Base-by-base conservation (phyloP, 1,140 invertebrate genomes). In the Thereuonema tuberculata region DNA sequence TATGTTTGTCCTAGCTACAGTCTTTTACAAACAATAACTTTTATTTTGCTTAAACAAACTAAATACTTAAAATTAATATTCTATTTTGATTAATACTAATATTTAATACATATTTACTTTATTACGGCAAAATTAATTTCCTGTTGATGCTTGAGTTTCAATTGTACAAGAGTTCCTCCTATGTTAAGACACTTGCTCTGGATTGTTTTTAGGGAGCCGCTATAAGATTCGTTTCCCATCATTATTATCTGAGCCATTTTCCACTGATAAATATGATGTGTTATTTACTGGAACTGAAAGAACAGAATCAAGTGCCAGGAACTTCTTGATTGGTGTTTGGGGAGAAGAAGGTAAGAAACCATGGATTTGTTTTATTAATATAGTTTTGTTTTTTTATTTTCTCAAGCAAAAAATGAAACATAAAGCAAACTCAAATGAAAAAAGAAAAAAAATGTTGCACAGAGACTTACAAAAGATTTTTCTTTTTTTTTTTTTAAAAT, bases 281-380 rank as follows among this genome's bases (percentile, higher is more conserved):
- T 68, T 67, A 25, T 67, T 71, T n/a, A 70, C 67, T n/a, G 61
- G 66, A 46, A 67, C 56, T 20, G 50, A 68, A 59, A 58, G 70
- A 31, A 69, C 70, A 1, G 61, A 62, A 12, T 56, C 66, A 1
- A 75, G 72, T 59, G 68, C 75, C 60, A 56, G 59, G 23, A 61
- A 68, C 15, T 77, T 77, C 56, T 68, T 71, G 50, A 65, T 71
- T 2, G 72, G 71, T 12, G 31, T 77, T 23, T 75, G 76, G 31
- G 67, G 69, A 27, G 77, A 61, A 81, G 78, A 69, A 89, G 87
- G 87, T 75, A 77, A 71, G 50, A n/a, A n/a, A n/a, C n/a, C n/a
- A n/a, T n/a, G n/a, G n/a, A n/a, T n/a, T n/a, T n/a, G n/a, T n/a
- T 12, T n/a, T 12, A 43, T 43, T 43, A 12, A 43, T 43, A 43